A percentile compares a stretch with the other conserved stretches of the same genome.
phyloP scores from a whole-genome alignment of 2,113 vertebrate species.

The Callaeas wilsoni region DNA sequence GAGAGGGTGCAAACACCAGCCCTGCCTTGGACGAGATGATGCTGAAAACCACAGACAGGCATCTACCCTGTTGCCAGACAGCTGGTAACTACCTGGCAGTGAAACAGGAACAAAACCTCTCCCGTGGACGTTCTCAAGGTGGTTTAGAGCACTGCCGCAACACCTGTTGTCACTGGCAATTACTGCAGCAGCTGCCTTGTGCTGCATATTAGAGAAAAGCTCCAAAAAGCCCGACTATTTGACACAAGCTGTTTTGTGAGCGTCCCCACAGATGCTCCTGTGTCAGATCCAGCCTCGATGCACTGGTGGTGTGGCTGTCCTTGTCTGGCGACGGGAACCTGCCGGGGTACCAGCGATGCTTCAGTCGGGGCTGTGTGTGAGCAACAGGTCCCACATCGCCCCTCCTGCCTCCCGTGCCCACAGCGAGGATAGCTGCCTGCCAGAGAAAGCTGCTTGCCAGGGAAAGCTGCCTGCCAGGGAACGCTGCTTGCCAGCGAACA shows the following conservation, averaged over 20 bases:
- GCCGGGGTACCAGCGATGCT: background rate
- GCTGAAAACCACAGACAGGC: background rate
- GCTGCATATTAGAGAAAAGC: background rate
- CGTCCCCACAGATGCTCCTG: background rate
- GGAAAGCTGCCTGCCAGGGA: background rate
- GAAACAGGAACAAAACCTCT: background rate
- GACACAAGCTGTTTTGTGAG: rapidly evolving
- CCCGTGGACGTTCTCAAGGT: background rate
- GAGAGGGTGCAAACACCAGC: too few species aligned
- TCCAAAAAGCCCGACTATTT: background rate
- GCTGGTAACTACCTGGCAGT: background rate
- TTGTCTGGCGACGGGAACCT: background rate
- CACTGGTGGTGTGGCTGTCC: background rate
- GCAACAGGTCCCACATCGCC: background rate
- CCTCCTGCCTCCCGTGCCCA: background rate
- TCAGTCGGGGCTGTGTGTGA: rapidly evolving
- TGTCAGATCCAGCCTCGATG: background rate
- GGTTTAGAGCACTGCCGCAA: background rate
- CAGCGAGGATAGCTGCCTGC: background rate
- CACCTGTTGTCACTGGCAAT: background rate
- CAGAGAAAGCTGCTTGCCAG: background rate
- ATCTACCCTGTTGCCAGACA: background rate
- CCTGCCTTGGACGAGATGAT: background rate
- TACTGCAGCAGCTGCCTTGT: background rate
- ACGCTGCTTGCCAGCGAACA: background rate